A percentile compares a stretch with the other conserved stretches of the same genome.
Conservation (phyloP, 2,888 invertebrate genomes). For the Bimastos eiseni region DNA sequence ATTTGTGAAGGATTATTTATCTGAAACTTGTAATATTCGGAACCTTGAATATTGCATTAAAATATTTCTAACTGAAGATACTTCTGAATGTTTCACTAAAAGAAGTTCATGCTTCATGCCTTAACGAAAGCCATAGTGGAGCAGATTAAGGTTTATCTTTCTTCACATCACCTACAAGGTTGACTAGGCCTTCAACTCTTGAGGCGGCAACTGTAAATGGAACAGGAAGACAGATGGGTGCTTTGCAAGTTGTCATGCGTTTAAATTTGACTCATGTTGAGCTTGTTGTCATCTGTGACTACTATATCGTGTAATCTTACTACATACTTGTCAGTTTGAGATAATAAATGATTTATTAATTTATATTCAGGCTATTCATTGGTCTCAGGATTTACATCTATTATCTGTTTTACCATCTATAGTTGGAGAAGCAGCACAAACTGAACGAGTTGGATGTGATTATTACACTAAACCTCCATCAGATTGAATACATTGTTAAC, state of each 20-base stretch:
- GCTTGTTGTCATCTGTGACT: no score
- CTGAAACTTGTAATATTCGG: not conserved
- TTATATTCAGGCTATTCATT: no score
- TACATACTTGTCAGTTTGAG: no score
- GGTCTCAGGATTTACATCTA: not conserved
- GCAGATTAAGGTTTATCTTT: not conserved
- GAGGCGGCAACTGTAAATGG: no score
- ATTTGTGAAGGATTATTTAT: not conserved
- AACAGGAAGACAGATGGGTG: no score
- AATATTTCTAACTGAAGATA: not conserved
- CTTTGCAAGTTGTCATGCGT: no score
- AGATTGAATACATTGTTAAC: slow-evolving; percentile 60
- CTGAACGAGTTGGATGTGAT: slow-evolving; percentile 75
- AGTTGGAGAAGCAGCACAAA: slow-evolving; percentile 68
- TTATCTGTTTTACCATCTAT: slow-evolving; percentile 26
- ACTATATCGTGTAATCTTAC: no score
- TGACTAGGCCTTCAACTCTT: no score
- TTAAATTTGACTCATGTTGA: no score
- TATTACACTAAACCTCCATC: slow-evolving; percentile 58
- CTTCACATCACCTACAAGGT: no score
- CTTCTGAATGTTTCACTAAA: not conserved
- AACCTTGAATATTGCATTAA: not conserved
- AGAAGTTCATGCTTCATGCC: not conserved
- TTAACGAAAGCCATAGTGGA: not conserved
- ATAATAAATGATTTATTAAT: no score